phyloP scores from a whole-genome alignment of 2,888 invertebrate genomes.

The Aphelenchoides bicaudatus region DNA sequence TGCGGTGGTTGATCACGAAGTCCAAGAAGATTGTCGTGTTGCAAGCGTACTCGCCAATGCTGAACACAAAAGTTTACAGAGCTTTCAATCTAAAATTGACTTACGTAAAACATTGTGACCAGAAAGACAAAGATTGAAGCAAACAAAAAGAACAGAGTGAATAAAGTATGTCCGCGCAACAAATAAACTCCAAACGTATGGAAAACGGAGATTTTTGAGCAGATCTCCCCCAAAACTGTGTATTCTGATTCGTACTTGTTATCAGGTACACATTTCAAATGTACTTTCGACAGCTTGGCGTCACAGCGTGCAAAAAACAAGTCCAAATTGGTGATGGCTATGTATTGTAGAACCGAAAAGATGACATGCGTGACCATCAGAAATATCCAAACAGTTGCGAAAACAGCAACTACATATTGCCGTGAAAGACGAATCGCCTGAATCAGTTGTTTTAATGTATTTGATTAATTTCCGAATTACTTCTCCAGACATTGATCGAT shows the following conservation, averaged over 20 bases:
- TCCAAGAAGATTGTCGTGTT: too few species aligned
- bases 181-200: constrained; percentile 51
- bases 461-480: too few species aligned
- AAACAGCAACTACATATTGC: constrained; percentile 46
- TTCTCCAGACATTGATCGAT: constrained; percentile 56
- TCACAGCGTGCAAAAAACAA: constrained; percentile 23
- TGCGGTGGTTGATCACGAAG: constrained; percentile 52
- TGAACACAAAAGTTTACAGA: constrained; percentile 11
- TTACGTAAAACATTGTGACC: constrained; percentile 51
- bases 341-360: constrained; percentile 56
- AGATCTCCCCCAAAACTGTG: constrained; percentile 47
- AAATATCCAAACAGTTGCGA: constrained; percentile 54
- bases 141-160: constrained; percentile 52
- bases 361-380: constrained; percentile 52
- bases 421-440: constrained; percentile 53
- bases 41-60: too few species aligned
- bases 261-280: constrained; percentile 6
- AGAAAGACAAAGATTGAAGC: constrained; percentile 53
- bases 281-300: constrained; percentile 12
- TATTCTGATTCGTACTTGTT: constrained; percentile 47
- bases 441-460: too few species aligned
- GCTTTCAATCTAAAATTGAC: constrained; percentile 36
- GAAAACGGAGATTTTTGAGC: constrained; percentile 52
- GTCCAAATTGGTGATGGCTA: constrained; percentile 36
- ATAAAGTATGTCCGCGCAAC: constrained; percentile 52